Evolutionary conservation across 2,113 vertebrate species (phyloP).

Genomic region (Podarcis raffonei): DNA sequence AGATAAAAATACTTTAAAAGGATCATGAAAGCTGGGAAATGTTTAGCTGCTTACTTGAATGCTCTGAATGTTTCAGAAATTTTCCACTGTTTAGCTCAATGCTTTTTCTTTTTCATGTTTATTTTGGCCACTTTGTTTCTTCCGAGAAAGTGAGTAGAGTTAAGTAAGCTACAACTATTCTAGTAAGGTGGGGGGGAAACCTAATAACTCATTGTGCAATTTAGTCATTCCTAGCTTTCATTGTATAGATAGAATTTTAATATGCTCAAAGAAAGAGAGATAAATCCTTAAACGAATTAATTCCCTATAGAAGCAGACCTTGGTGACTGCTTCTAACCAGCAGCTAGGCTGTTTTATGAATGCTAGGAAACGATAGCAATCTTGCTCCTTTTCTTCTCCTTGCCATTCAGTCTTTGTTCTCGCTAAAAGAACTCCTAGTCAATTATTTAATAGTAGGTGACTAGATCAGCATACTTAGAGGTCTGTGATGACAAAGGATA

Average conservation of each 20-base stretch:
- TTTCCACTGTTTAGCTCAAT: neutral
- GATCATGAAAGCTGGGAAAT: constrained; percentile 1
- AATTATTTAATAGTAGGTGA: neutral
- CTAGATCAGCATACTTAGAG: neutral
- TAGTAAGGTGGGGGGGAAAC: neutral
- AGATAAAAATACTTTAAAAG: neutral
- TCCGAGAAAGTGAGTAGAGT: neutral
- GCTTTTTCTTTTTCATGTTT: neutral
- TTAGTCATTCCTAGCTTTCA: neutral
- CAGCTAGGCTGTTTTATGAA: neutral
- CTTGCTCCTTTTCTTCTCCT: neutral
- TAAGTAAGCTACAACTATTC: neutral
- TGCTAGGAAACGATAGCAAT: neutral
- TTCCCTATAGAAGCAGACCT: neutral
- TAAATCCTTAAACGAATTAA: neutral
- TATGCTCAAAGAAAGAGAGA: neutral
- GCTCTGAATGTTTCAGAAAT: neutral
- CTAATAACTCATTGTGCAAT: neutral
- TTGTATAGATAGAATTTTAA: neutral
- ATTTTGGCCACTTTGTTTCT: neutral
- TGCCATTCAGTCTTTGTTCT: neutral
- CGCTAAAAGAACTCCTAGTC: neutral
- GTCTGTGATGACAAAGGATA: neutral
- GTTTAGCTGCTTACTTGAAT: constrained; percentile 21
- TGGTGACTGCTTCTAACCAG: neutral